A percentile compares a stretch with the other conserved stretches of the same genome.
Conservation (phyloP, 2,888 invertebrate species). For the Oscheius sp. region DNA sequence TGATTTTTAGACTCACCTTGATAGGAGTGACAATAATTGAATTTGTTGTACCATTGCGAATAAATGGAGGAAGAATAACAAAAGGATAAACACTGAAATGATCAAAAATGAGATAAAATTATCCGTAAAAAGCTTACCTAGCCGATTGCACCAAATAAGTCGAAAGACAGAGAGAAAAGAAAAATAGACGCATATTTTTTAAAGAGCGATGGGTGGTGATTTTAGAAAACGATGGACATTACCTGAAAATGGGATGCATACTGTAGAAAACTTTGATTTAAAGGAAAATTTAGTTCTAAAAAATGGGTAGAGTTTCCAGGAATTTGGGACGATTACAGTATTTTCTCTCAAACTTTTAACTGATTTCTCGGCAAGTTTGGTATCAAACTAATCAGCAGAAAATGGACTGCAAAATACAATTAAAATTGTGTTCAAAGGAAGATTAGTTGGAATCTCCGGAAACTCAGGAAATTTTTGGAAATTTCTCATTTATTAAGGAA, state of each 20-base stretch:
- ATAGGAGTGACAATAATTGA: conserved; percentile 40
- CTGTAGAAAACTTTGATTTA: not conserved
- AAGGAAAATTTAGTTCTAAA: not conserved
- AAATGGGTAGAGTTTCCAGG: too few relatives aligned
- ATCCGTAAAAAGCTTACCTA: not conserved
- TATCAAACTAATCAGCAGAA: too few relatives aligned
- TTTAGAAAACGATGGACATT: not conserved
- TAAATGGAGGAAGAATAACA: conserved; percentile 41
- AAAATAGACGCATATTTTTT: not conserved
- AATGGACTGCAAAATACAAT: too few relatives aligned
- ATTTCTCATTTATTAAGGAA: too few relatives aligned
- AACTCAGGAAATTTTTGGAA: too few relatives aligned
- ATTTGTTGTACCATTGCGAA: conserved; percentile 39
- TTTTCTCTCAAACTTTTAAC: too few relatives aligned
- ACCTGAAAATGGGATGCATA: not conserved
- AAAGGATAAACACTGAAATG: conserved; percentile 31
- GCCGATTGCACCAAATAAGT: not conserved
- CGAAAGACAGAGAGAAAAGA: not conserved
- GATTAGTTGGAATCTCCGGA: too few relatives aligned
- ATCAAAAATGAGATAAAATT: not conserved
- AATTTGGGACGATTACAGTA: too few relatives aligned
- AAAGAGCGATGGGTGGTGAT: not conserved
- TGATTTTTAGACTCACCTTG: conserved; percentile 20
- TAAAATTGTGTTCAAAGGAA: too few relatives aligned
- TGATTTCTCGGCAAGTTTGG: too few relatives aligned